Evolutionary conservation across 2,113 vertebrate species (phyloP).

Genomic region (Neolamprologus brichardi): DNA sequence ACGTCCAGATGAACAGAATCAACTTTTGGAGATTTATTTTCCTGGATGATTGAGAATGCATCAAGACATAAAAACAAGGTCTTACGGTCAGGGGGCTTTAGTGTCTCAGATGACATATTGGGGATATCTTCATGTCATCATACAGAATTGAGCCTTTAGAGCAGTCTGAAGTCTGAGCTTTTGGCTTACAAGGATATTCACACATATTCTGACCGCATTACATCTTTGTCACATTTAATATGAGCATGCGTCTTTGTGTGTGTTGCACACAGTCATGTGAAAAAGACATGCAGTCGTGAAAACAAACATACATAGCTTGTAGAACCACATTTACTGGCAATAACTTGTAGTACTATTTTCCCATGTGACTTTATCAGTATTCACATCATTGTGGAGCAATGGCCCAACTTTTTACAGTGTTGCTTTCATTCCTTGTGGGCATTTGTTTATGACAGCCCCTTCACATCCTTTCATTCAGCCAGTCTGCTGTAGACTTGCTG

Average conservation of each 20-base stretch:
- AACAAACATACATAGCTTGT: not conserved
- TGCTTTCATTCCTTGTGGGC: not conserved
- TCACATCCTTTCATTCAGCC: not conserved
- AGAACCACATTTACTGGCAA: not conserved
- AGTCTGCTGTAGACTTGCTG: not conserved
- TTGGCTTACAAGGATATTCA: not conserved
- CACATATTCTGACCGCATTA: not conserved
- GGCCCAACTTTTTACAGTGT: not conserved
- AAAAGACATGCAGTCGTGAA: not conserved
- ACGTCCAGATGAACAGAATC: no score
- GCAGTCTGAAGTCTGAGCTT: not conserved
- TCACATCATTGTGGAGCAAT: not conserved
- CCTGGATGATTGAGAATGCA: no score
- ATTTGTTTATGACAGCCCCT: not conserved
- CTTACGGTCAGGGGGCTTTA: not conserved
- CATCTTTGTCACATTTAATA: fast-evolving
- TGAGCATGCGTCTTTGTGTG: not conserved
- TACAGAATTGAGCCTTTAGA: not conserved
- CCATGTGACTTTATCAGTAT: not conserved
- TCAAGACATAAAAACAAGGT: not conserved
- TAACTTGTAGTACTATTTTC: not conserved
- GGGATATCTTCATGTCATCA: not conserved
- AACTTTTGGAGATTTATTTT: no score
- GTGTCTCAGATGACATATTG: not conserved
- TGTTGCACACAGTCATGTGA: not conserved